phyloP scores from a whole-genome alignment of 2,888 invertebrate species.

The Periphyllus acericola region DNA sequence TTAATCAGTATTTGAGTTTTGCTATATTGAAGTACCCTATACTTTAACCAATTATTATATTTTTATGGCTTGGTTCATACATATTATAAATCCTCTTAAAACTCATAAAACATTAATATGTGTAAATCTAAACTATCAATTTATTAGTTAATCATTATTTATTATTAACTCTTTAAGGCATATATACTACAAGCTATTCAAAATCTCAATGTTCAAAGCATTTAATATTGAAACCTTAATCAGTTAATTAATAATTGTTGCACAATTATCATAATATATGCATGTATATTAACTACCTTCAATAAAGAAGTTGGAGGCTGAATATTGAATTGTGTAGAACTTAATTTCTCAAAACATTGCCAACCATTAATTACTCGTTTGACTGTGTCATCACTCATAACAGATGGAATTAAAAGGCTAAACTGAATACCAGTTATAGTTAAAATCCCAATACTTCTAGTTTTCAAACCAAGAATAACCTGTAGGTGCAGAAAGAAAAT shows the following conservation, averaged over 20 bases:
- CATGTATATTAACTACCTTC: slow-evolving; percentile 20
- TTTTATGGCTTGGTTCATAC: neutral
- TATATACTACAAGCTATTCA: no score
- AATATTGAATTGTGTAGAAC: slow-evolving; percentile 38
- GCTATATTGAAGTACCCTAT: no score
- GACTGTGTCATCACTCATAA: slow-evolving; percentile 35
- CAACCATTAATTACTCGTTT: slow-evolving; percentile 55
- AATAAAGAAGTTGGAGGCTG: slow-evolving; percentile 46
- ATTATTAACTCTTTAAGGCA: no score
- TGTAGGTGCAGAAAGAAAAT: neutral
- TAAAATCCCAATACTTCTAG: slow-evolving; percentile 35
- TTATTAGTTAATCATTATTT: no score
- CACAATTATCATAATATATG: no score
- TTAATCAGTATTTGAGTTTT: no score
- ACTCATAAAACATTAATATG: neutral
- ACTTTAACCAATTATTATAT: neutral
- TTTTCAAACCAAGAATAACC: slow-evolving; percentile 55
- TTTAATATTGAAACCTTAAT: no score
- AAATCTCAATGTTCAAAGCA: no score
- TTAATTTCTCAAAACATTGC: slow-evolving; percentile 53
- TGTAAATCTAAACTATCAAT: no score
- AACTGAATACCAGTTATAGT: slow-evolving; percentile 52
- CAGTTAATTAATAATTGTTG: no score
- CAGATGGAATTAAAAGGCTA: slow-evolving; percentile 45
- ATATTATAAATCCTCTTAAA: neutral